These are phyloP conservation scores for Clarias macrocephalus DNA, from an alignment of 2,113 vertebrate species.

Conservation along the genomic window DNA sequence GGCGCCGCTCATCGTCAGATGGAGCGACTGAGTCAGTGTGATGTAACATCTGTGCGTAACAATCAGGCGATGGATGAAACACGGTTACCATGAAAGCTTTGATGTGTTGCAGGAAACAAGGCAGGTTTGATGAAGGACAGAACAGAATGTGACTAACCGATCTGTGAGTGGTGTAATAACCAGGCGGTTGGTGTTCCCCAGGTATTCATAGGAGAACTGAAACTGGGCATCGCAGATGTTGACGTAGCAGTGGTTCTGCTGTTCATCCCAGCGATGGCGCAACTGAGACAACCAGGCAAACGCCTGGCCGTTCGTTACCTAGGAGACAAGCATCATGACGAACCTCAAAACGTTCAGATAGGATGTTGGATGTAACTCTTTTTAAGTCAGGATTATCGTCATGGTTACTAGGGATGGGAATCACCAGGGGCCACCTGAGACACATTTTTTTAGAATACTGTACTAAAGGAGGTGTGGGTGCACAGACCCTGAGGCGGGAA, in stretches of 20 bases:
- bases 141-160: constrained; percentile 62
- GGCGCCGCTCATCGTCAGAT: constrained; percentile 70
- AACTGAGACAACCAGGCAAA: constrained; percentile 82
- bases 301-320: constrained; percentile 77
- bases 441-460: too few relatives aligned
- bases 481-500: too few relatives aligned
- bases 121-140: not conserved
- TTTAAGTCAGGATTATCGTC: not conserved
- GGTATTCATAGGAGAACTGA: constrained; percentile 81
- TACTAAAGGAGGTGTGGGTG: too few relatives aligned
- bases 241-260: constrained; percentile 73
- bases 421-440: too few relatives aligned
- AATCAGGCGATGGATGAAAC: not conserved
- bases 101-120: not conserved
- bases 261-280: constrained; percentile 78
- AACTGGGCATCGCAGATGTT: constrained; percentile 84
- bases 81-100: not conserved
- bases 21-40: constrained; percentile 71
- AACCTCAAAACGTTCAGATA: not conserved
- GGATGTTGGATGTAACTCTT: not conserved
- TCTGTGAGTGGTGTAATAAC: constrained; percentile 82
- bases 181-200: constrained; percentile 79
- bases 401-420: too few relatives aligned
- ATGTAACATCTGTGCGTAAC: constrained; percentile 73
- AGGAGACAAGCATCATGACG: constrained; percentile 8